phyloP scores from a whole-genome alignment of 2,888 invertebrate species.

The Elysia crispata region DNA sequence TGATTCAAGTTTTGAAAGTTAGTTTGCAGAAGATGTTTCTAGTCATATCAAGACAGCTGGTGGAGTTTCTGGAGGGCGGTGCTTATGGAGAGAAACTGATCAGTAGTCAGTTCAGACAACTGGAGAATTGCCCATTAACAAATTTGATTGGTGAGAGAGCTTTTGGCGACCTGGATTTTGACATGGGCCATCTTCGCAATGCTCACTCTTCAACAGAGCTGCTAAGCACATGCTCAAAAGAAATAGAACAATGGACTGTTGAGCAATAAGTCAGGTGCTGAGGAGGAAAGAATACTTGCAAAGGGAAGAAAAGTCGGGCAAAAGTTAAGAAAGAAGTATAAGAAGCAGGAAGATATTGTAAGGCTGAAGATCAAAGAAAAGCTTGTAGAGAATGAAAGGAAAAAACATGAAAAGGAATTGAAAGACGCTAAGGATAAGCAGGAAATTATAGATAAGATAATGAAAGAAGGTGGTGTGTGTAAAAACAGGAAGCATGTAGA shows the following conservation, averaged over 20 bases:
- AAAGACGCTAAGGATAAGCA: background rate
- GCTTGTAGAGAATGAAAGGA: background rate
- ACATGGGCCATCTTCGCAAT: background rate
- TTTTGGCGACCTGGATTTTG: slow-evolving; percentile 18
- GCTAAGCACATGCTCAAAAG: background rate
- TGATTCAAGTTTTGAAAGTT: background rate
- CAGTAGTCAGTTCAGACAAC: background rate
- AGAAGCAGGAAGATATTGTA: slow-evolving; percentile 10
- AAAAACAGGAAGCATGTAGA: background rate
- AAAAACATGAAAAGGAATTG: background rate
- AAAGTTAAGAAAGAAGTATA: background rate
- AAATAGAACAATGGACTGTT: background rate
- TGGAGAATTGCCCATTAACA: slow-evolving; percentile 2
- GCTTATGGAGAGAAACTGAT: background rate
- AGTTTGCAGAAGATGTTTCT: background rate
- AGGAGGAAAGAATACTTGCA: background rate
- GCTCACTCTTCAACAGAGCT: background rate
- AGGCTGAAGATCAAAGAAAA: slow-evolving; percentile 7
- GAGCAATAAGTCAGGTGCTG: too few relatives aligned
- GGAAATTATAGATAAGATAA: background rate
- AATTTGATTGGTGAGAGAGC: slow-evolving; percentile 9
- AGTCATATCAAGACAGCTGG: background rate
- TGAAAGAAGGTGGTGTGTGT: slow-evolving; percentile 13
- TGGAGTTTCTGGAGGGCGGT: background rate
- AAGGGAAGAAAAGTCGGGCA: background rate